These are phyloP conservation scores for Tachysurus fulvidraco DNA, from an alignment of 2,113 vertebrate genomes.

Conservation along the genomic window DNA sequence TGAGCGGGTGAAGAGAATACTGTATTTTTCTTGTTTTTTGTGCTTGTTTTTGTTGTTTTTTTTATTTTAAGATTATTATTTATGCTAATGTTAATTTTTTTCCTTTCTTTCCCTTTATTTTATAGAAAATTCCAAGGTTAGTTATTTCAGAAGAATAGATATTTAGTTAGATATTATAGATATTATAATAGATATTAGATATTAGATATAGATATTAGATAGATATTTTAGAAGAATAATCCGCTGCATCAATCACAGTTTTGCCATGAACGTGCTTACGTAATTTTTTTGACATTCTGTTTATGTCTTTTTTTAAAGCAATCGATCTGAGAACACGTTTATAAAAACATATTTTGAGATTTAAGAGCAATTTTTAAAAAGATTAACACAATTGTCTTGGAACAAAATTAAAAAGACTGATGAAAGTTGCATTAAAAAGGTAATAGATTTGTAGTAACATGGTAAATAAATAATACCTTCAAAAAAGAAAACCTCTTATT, in stretches of 20 bases:
- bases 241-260: neutral
- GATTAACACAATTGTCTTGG: neutral
- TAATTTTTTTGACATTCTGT: neutral
- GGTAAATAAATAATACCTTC: too few relatives aligned
- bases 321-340: neutral
- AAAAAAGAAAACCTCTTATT: too few relatives aligned
- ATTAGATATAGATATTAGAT: too few relatives aligned
- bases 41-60: neutral
- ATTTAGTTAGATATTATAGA: too few relatives aligned
- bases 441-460: neutral
- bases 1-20: constrained; percentile 66
- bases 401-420: neutral
- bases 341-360: neutral
- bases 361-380: neutral
- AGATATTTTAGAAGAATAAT: neutral
- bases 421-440: neutral
- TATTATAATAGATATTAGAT: too few relatives aligned
- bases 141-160: too few relatives aligned
- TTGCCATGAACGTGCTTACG: neutral
- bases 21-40: neutral
- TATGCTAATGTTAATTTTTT: neutral
- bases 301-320: neutral
- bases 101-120: neutral
- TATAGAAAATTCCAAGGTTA: constrained; percentile 35
- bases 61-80: neutral